Base-by-base conservation (phyloP, 2,888 invertebrate genomes). In the Agelastica alni region DNA sequence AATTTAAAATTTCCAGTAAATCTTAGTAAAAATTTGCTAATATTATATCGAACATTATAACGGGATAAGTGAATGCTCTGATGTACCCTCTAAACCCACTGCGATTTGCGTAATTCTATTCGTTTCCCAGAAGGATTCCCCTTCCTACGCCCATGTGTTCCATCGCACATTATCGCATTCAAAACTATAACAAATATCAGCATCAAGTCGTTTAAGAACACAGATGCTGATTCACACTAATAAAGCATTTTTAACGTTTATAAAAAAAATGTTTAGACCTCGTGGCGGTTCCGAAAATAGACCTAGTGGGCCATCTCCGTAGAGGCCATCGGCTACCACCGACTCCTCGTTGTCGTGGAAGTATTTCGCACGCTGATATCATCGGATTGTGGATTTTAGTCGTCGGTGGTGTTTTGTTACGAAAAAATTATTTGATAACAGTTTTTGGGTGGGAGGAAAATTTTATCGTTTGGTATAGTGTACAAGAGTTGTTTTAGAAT, bases 291-390 rank as follows among this genome's bases (percentile, higher is more conserved):
- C 45, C 41, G 44, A 60, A 64, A 58, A 58, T 62, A 56, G 51
- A 57, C 61, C 58, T 59, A 60, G 59, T 62, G 51, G 47, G 53
- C 52, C 41, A 30, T 39, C 44, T 20, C 22, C 56, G 58, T 64
- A 62, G 48, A 43, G 61, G 7, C 16, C 36, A 36, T 39, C 53
- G 44, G 51, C 16, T 22, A 30, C 2, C 13, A 9, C 36, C 41
- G 36, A 32, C 56, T 46, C 62, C 62, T 64, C 63, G 65, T 68
- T 63, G 61, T 64, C 63, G 56, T 57, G 61, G 59, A 58, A 64
- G 65, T 70, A 68, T 71, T 70, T 68, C 63, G 67, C 70, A 65
- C 55, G 63, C 67, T 69, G 70, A 71, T 69, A 67, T 71, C 70
- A 70, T 57, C 43, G 37, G 48, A 55, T 54, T 53, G 52, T 54